Base-by-base conservation (phyloP, 2,797 vertebrate genomes). In the Microctenopoma lineatum region DNA sequence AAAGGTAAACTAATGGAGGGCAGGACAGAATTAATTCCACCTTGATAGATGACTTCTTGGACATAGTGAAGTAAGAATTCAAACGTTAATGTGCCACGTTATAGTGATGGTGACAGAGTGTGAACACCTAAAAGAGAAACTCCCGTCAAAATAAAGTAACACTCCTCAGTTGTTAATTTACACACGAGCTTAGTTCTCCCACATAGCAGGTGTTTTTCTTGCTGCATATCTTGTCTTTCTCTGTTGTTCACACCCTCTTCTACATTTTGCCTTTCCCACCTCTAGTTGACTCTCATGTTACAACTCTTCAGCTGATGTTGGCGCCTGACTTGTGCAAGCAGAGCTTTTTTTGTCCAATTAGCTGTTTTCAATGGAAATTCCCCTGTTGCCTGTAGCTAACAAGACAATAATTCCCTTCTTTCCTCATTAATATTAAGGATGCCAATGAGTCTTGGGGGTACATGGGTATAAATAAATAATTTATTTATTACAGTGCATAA, bases 151-250 rank as follows among this genome's bases (percentile, higher is more conserved):
- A 64, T 16, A 59, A 62, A 59, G 41, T 8, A 54, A 34, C 21
- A 27, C 54, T 68, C 18, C 32, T 46, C 46, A 44, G 48, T 47
- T 67, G 60, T 55, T 73, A 46, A 71, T 84, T 80, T 75, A 71
- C 46, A 51, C 61, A 58, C 54, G 44, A 69, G 50, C 39, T n/a
- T 27, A 16, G 27, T 66, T 76, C 53, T 69, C 46, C 34, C 67
- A 74, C 67, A 15, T 15, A 50, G 70, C 59, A 69, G 73, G 52
- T 77, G 75, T 81, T 86, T 75, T 64, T 66, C 64, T 27, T 57
- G 44, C 62, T 53, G 55, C 42, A n/a, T 44, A 44, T 63, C 55
- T 61, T 21, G 9, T 54, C 56, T 65, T 13, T 47, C 2, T 54
- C 16, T 27, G 66, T 67, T 51, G 10, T 60, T 84, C 84, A 71